These are phyloP conservation scores for Hydrophis major DNA, from an alignment of 2,797 vertebrate genomes.

Conservation along the genomic window DNA sequence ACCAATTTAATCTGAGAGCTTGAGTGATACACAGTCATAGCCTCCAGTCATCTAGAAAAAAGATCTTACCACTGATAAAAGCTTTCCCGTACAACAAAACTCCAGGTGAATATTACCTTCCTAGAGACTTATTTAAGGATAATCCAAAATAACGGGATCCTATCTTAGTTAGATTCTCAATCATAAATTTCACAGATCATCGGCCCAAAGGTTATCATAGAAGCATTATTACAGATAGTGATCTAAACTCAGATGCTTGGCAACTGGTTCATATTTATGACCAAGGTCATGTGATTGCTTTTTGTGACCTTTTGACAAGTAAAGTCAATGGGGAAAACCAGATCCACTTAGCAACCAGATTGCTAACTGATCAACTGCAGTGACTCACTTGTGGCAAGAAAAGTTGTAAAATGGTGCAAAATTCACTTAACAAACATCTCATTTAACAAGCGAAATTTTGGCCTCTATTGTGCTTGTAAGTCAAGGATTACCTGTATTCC, in stretches of 20 bases:
- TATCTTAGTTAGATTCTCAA: neutral
- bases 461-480: neutral
- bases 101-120: neutral
- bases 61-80: neutral
- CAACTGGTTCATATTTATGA: neutral
- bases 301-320: neutral
- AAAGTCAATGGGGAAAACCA: neutral
- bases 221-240: neutral
- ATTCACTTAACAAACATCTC: neutral
- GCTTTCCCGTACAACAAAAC: neutral
- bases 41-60: neutral
- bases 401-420: neutral
- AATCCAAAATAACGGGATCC: neutral
- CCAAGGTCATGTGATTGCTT: neutral
- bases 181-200: neutral
- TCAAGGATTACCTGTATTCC: neutral
- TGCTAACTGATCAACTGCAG: neutral
- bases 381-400: neutral
- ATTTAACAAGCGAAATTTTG: neutral
- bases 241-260: neutral
- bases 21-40: neutral
- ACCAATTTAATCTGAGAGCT: neutral
- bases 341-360: neutral
- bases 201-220: neutral
- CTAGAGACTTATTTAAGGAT: neutral